A percentile compares a stretch with the other conserved stretches of the same genome.
Evolutionary conservation across 2,888 invertebrate species (phyloP).

Genomic region (Phyllotreta cruciferae): DNA sequence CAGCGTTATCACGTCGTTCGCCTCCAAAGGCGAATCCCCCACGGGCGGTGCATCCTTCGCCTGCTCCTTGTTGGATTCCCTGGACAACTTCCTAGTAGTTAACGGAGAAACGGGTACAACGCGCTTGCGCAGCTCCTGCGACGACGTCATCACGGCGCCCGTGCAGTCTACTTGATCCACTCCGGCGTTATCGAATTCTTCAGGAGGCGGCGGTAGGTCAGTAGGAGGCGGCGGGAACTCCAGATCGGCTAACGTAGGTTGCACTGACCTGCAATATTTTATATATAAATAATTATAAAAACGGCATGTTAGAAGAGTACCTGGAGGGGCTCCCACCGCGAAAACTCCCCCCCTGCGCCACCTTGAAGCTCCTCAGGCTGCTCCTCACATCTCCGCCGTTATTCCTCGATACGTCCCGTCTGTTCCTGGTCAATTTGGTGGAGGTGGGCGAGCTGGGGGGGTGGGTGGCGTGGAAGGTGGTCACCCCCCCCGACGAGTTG

Average conservation of each 20-base stretch:
- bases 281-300: no score
- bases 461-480: constrained; percentile 64
- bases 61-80: constrained; percentile 43
- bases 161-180: constrained; percentile 51
- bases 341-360: constrained; percentile 51
- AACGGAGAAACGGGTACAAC: constrained; percentile 54
- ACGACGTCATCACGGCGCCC: constrained; percentile 51
- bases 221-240: constrained; percentile 89
- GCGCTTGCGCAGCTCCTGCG: constrained; percentile 55
- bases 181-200: constrained; percentile 63
- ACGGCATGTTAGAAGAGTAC: no score
- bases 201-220: constrained; percentile 80
- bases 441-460: constrained; percentile 69
- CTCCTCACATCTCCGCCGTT: constrained; percentile 60
- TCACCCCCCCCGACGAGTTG: constrained; percentile 86
- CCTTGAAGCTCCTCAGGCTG: constrained; percentile 59
- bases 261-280: constrained; percentile 64
- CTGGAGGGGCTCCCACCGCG: constrained; percentile 70
- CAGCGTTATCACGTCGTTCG: constrained; percentile 65
- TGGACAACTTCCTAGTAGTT: constrained; percentile 53
- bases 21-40: constrained; percentile 42
- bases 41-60: constrained; percentile 17
- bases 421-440: constrained; percentile 65
- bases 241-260: constrained; percentile 80
- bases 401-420: constrained; percentile 56